Conservation (phyloP, 1,140 invertebrate genomes). For the Drosophila parabipectinata region DNA sequence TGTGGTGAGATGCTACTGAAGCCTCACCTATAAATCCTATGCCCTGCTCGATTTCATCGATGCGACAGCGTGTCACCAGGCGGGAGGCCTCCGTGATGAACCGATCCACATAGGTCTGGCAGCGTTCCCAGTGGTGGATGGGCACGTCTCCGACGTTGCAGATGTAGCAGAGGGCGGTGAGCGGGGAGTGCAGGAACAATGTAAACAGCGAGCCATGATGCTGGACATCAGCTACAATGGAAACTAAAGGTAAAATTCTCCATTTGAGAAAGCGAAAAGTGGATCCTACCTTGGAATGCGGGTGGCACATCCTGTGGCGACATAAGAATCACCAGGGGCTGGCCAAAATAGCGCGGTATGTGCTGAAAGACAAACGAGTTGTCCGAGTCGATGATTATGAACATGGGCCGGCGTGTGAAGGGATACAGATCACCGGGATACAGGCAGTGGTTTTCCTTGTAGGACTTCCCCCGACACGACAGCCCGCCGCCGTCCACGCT, state of each 20-base stretch:
- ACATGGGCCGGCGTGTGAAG: conserved; percentile 95
- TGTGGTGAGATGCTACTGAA: not conserved
- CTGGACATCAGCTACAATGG: conserved; percentile 89
- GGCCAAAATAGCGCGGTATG: conserved; percentile 96
- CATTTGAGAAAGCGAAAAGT: not conserved
- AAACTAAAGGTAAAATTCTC: not conserved
- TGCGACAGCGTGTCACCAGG: conserved; percentile 91
- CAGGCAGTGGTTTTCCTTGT: conserved; percentile 94
- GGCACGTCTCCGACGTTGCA: conserved; percentile 94
- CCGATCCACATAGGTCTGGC: conserved; percentile 93
- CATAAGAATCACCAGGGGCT: conserved; percentile 97
- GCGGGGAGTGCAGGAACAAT: conserved; percentile 96
- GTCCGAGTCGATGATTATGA: conserved; percentile 97
- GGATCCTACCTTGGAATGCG: conserved; percentile 89
- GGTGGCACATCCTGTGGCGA: conserved; percentile 95
- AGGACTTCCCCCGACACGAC: conserved; percentile 87
- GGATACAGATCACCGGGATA: conserved; percentile 97
- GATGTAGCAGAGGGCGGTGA: conserved; percentile 96
- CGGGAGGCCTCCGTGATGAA: conserved; percentile 95
- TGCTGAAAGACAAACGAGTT: conserved; percentile 97
- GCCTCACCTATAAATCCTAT: conserved; percentile 81
- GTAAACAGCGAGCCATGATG: conserved; percentile 97
- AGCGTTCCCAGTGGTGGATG: conserved; percentile 95
- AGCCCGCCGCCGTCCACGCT: conserved; percentile 80
- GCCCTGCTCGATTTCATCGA: conserved; percentile 88